Conservation (phyloP, 1,140 invertebrate species). For the Drosophila lacertosa region DNA sequence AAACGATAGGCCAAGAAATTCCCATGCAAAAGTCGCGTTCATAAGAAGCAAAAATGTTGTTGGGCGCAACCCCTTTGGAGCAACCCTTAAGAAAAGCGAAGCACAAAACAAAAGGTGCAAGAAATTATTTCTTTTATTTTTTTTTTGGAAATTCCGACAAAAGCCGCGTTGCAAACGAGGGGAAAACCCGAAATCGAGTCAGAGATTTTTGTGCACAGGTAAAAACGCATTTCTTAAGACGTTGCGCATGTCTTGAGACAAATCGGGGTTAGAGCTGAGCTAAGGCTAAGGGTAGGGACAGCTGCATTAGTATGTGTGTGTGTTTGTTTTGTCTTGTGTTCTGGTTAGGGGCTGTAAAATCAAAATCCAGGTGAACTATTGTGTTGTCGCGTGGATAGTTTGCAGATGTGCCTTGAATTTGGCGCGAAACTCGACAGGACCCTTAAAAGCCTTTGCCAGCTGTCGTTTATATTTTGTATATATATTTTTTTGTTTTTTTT, state of each 20-base stretch:
- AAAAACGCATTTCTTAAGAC: conserved; percentile 62
- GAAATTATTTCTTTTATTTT: too few relatives aligned
- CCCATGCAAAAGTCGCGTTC: conserved; percentile 57
- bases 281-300: conserved; percentile 35
- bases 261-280: conserved; percentile 5
- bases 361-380: conserved; percentile 76
- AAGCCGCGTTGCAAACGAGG: neutral
- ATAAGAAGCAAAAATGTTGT: too few relatives aligned
- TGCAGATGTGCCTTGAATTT: conserved; percentile 64
- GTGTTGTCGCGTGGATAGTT: conserved; percentile 45
- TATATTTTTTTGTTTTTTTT: conserved; percentile 35
- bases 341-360: conserved; percentile 56
- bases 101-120: conserved; percentile 45
- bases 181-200: conserved; percentile 54
- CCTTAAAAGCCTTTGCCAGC: conserved; percentile 32
- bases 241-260: conserved; percentile 76
- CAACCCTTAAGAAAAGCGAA: conserved; percentile 40
- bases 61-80: conserved; percentile 21
- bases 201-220: conserved; percentile 53
- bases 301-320: conserved; percentile 37
- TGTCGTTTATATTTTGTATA: conserved; percentile 25
- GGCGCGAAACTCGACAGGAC: conserved; percentile 48
- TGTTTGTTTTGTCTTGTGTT: conserved; percentile 10
- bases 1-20: conserved; percentile 55
- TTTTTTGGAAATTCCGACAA: conserved; percentile 38